A percentile compares a stretch with the other conserved stretches of the same genome.
These are phyloP conservation scores for Eulemur coronatus DNA, from an alignment of 2,797 vertebrate species.

Conservation along the genomic window DNA sequence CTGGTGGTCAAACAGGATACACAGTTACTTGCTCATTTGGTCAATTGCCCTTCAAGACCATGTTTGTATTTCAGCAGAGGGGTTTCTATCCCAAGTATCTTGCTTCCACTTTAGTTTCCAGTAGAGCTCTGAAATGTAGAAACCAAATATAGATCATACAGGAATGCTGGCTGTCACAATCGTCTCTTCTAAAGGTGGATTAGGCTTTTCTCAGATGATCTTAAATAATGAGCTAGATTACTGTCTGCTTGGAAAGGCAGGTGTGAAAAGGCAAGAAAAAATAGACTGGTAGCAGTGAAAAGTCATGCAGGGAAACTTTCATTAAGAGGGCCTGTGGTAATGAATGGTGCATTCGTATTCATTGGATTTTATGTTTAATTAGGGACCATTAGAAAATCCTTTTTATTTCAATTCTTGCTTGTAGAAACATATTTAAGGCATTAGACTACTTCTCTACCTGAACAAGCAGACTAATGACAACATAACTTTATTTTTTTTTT, in stretches of 20 bases:
- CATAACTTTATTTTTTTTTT: neutral
- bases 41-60: neutral
- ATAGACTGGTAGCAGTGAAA: neutral
- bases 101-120: neutral
- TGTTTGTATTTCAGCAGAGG: neutral
- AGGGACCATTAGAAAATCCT: neutral
- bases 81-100: neutral
- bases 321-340: neutral
- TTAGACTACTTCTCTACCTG: neutral
- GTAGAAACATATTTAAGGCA: neutral
- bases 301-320: neutral
- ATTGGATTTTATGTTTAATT: neutral
- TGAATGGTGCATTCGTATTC: neutral
- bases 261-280: neutral
- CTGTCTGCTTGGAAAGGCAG: neutral
- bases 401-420: neutral
- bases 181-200: neutral
- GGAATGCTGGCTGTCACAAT: neutral
- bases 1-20: slow-evolving; percentile 75
- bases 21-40: neutral
- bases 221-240: neutral
- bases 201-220: neutral
- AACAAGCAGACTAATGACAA: neutral
- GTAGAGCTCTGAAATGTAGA: neutral
- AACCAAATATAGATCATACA: neutral